Conservation (phyloP, 2,888 invertebrate genomes). For the Dyspetes luteomarginatus region DNA sequence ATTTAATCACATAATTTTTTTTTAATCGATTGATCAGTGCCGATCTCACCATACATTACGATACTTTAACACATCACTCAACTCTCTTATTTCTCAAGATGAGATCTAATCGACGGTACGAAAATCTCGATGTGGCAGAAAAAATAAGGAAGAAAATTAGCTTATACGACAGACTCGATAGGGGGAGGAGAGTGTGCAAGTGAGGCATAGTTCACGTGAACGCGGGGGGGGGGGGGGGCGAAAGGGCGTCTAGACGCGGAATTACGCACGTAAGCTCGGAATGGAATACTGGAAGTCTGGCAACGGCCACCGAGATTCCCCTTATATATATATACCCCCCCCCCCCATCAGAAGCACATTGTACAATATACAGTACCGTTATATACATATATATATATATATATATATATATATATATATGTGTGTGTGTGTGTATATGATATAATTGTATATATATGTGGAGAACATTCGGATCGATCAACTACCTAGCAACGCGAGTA, state of each 20-base stretch:
- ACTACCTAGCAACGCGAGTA: conserved; percentile 63
- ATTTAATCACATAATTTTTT: no score
- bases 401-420: conserved; percentile 1
- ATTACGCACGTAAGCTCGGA: conserved; percentile 54
- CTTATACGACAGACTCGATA: conserved; percentile 6
- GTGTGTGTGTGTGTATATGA: neutral
- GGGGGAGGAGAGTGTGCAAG: no score
- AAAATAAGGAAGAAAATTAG: conserved; percentile 27
- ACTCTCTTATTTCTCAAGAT: no score
- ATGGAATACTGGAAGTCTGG: conserved; percentile 50
- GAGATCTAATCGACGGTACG: no score
- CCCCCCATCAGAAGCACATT: conserved; percentile 25
- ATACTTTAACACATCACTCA: no score
- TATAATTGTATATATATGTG: conserved; percentile 4
- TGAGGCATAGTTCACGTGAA: no score
- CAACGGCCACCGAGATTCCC: conserved; percentile 39
- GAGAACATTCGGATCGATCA: conserved; percentile 60
- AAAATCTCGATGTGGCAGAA: no score
- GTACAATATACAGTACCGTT: conserved; percentile 7
- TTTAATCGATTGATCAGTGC: no score
- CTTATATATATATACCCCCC: neutral
- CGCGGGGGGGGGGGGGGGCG: neutral
- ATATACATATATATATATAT: neutral
- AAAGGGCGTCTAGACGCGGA: conserved; percentile 56
- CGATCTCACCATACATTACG: no score